phyloP scores from a whole-genome alignment of 2,113 vertebrate species.

The Charina bottae region DNA sequence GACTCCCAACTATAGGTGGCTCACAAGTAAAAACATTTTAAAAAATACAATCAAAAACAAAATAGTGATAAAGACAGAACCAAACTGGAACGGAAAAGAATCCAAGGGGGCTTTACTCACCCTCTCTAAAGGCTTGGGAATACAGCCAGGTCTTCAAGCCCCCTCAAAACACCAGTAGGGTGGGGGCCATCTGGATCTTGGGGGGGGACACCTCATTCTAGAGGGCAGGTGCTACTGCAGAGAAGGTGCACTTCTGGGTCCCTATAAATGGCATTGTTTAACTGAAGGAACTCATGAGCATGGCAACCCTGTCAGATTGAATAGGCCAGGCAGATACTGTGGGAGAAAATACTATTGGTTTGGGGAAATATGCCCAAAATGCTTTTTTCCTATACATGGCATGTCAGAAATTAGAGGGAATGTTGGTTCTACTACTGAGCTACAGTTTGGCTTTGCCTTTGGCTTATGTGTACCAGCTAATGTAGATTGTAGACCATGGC shows the following conservation, averaged over 20 bases:
- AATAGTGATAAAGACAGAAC: not conserved
- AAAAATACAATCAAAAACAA: not conserved
- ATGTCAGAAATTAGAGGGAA: not conserved
- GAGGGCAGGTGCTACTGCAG: not conserved
- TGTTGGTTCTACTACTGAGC: not conserved
- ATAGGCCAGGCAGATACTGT: not conserved
- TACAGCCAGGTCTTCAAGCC: not conserved
- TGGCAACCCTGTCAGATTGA: not conserved
- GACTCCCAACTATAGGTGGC: not conserved
- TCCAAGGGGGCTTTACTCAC: not conserved
- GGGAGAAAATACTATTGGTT: not conserved
- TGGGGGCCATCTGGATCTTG: not conserved
- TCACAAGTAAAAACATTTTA: not conserved
- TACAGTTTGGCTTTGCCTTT: not conserved
- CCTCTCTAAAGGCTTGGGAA: not conserved
- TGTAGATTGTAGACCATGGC: not conserved
- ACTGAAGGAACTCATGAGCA: not conserved
- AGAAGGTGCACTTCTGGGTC: not conserved
- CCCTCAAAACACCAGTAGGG: not conserved
- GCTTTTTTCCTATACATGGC: fast-evolving
- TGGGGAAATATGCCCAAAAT: not conserved
- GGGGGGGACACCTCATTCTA: not conserved
- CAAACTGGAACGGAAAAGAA: not conserved
- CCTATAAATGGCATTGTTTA: not conserved
- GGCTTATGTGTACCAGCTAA: not conserved